Evolutionary conservation across 2,797 vertebrate genomes (phyloP).

Genomic region (Danio albolineatus): DNA sequence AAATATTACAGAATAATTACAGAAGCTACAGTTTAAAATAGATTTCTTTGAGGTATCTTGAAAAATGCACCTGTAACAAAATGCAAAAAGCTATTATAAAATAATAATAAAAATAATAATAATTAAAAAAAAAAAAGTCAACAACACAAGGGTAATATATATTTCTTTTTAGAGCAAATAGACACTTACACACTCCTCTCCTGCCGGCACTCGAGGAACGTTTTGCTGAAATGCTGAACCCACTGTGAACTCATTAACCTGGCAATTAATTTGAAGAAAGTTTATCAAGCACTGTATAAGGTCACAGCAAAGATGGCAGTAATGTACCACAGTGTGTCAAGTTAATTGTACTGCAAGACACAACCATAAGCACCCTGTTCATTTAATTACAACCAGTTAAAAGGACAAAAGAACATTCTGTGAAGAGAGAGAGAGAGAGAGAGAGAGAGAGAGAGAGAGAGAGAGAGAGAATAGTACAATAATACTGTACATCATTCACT

Average conservation of each 20-base stretch:
- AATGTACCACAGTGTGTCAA: constrained; percentile 43
- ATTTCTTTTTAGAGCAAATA: constrained; percentile 1
- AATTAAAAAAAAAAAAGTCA: neutral
- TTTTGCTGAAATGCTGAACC: constrained; percentile 1
- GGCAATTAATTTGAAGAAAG: constrained; percentile 26
- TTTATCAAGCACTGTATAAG: constrained; percentile 40
- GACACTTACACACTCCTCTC: neutral
- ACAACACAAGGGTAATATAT: neutral
- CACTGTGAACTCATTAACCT: constrained; percentile 44
- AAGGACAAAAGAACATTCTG: constrained; percentile 24
- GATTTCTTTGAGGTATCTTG: neutral
- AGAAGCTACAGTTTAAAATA: neutral
- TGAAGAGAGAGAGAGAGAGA: constrained; percentile 17
- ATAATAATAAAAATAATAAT: neutral
- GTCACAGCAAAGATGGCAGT: constrained; percentile 42
- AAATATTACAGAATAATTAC: neutral
- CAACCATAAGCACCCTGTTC: constrained; percentile 30
- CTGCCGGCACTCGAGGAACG: neutral
- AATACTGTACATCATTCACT: constrained; percentile 5
- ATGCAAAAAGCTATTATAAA: neutral
- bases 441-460: constrained; percentile 18
- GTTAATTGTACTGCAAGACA: constrained; percentile 44
- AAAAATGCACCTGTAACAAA: neutral
- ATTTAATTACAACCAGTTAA: constrained; percentile 49
- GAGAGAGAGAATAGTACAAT: neutral